Percentiles rank a stretch among this genome's conserved stretches.
Evolutionary conservation across 2,797 vertebrate genomes (phyloP).

Genomic region (Hypotaenidia okinawae): DNA sequence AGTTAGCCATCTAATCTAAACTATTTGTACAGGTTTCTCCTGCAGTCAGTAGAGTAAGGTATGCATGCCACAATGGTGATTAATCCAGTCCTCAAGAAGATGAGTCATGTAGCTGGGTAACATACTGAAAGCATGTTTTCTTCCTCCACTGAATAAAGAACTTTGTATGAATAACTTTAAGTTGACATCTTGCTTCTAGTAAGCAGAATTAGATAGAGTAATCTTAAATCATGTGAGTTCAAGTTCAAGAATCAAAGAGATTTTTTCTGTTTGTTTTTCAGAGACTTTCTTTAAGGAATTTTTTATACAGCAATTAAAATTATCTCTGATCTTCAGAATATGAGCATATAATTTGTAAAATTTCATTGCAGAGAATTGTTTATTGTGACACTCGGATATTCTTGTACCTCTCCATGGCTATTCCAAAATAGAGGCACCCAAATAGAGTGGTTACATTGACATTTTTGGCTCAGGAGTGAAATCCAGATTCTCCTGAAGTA

Average conservation of each 20-base stretch:
- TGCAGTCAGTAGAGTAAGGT: neutral
- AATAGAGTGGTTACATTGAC: neutral
- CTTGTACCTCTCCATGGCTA: neutral
- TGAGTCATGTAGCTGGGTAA: neutral
- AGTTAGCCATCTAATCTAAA: neutral
- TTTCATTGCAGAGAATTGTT: neutral
- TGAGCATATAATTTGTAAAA: neutral
- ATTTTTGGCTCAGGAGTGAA: neutral
- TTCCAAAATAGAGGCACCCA: neutral
- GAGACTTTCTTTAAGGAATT: neutral
- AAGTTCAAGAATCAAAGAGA: neutral
- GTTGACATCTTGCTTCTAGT: neutral
- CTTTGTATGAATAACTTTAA: neutral
- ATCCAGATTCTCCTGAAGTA: neutral
- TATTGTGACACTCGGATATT: neutral
- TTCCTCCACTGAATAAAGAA: neutral
- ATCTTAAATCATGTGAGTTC: neutral
- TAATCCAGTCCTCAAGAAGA: neutral
- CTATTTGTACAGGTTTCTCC: neutral
- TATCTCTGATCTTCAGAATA: neutral
- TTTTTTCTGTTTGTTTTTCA: neutral
- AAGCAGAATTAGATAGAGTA: neutral
- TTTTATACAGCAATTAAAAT: neutral
- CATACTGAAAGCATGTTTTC: neutral
- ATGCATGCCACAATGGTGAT: neutral